phyloP scores from a whole-genome alignment of 2,888 invertebrate species.

The Idaea biselata region DNA sequence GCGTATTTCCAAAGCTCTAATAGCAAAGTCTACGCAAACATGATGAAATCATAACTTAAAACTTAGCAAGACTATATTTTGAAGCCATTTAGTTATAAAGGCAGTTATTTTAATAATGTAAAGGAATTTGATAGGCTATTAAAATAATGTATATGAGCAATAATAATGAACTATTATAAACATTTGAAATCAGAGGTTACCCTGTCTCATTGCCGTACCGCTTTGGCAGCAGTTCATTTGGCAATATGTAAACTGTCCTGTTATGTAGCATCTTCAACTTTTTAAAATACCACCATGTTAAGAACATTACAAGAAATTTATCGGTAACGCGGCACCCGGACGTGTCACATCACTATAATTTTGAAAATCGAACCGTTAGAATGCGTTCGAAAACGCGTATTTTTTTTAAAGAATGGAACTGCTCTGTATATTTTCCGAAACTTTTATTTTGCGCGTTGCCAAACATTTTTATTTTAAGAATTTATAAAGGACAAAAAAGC shows the following conservation, averaged over 20 bases:
- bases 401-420: neutral
- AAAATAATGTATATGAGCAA: no score
- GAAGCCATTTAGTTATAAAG: no score
- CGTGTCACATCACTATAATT: slow-evolving; percentile 11
- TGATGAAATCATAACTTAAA: no score
- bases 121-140: no score
- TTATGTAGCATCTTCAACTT: slow-evolving; percentile 64
- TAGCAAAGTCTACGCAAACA: no score
- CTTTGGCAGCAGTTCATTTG: slow-evolving; percentile 73
- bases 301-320: neutral
- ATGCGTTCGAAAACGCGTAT: neutral
- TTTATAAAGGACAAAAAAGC: neutral
- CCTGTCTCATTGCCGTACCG: slow-evolving; percentile 66
- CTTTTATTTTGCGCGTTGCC: neutral
- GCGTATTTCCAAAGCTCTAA: no score
- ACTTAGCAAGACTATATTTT: no score
- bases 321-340: neutral
- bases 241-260: slow-evolving; percentile 72
- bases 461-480: neutral
- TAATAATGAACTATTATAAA: slow-evolving; percentile 10
- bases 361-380: slow-evolving; percentile 12
- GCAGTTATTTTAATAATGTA: no score
- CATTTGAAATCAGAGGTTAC: slow-evolving; percentile 46
- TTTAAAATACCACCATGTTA: slow-evolving; percentile 6
- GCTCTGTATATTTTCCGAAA: neutral